Conservation (phyloP, 2,113 vertebrate genomes). For the Aphelocoma coerulescens region DNA sequence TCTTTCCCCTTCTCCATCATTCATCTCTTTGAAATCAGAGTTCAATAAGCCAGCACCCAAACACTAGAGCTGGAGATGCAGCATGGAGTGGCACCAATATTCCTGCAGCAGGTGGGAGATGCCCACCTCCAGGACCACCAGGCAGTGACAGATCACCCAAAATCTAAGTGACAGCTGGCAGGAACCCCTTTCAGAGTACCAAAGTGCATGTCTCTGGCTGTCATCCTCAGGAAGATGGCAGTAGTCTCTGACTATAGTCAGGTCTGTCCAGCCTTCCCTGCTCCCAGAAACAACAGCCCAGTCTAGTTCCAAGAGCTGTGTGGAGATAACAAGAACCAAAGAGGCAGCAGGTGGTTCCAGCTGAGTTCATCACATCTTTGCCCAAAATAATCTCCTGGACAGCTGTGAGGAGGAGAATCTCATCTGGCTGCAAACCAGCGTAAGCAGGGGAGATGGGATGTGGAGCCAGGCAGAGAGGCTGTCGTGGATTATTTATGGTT, state of each 20-base stretch:
- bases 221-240: not conserved
- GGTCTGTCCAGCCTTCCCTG: not conserved
- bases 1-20: not conserved
- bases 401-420: constrained; percentile 16
- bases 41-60: not conserved
- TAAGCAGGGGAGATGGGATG: not conserved
- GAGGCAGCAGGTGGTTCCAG: constrained; percentile 37
- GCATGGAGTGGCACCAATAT: not conserved
- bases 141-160: not conserved
- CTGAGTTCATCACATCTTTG: constrained; percentile 12
- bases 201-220: not conserved
- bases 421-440: not conserved
- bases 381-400: constrained; percentile 13
- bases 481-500: constrained; percentile 10
- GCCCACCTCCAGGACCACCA: not conserved
- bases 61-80: not conserved
- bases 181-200: not conserved
- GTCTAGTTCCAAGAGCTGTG: not conserved
- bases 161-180: not conserved
- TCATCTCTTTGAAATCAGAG: not conserved
- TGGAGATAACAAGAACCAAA: not conserved
- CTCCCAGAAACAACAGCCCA: not conserved
- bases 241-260: not conserved
- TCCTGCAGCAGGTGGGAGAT: not conserved
- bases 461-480: constrained; percentile 12